Percentiles rank a stretch among this genome's conserved stretches.
These are phyloP conservation scores for Gobionotothen gibberifrons DNA, from an alignment of 2,797 vertebrate genomes.

Conservation along the genomic window DNA sequence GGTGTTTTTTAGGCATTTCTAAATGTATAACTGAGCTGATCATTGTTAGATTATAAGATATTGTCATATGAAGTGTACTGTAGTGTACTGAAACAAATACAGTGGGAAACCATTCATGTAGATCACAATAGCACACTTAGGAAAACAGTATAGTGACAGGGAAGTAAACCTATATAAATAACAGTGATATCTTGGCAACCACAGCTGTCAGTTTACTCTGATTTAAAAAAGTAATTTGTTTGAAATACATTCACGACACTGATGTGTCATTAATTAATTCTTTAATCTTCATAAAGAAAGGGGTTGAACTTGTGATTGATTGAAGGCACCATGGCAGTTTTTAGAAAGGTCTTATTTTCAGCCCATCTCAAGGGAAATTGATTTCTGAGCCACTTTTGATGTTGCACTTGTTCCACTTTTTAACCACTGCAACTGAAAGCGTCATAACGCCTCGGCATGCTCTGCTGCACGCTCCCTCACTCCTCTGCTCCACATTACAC, in stretches of 20 bases:
- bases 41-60: too few relatives aligned
- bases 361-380: not conserved
- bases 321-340: not conserved
- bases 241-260: not conserved
- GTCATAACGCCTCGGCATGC: constrained; percentile 25
- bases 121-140: too few relatives aligned
- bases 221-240: too few relatives aligned
- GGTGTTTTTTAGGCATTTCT: too few relatives aligned
- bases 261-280: not conserved
- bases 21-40: too few relatives aligned
- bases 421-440: constrained; percentile 39
- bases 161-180: too few relatives aligned
- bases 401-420: not conserved
- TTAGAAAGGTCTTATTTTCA: constrained; percentile 14
- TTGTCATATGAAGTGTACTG: too few relatives aligned
- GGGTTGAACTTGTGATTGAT: not conserved
- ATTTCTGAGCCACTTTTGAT: constrained; percentile 10
- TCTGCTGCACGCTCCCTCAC: constrained; percentile 27
- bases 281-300: not conserved
- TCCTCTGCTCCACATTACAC: constrained; percentile 32
- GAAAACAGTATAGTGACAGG: too few relatives aligned
- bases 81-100: too few relatives aligned
- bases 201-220: too few relatives aligned
- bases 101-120: too few relatives aligned
- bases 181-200: too few relatives aligned